A percentile compares a stretch with the other conserved stretches of the same genome.
phyloP scores from a whole-genome alignment of 92 coral and sea anemone species.

The Porites evermanni region DNA sequence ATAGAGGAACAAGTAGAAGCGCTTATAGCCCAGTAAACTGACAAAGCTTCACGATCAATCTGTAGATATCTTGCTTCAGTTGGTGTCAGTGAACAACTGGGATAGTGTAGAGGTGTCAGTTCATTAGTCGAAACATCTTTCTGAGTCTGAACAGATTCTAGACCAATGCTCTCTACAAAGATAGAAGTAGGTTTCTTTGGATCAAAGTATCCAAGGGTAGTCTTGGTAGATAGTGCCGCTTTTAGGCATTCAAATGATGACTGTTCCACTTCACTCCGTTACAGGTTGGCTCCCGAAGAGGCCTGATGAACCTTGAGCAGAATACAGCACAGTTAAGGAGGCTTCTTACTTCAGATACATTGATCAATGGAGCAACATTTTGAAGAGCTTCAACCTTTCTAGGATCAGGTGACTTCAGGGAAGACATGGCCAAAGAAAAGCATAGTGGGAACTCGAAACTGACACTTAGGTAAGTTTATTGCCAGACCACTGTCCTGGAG shows the following conservation, averaged over 20 bases:
- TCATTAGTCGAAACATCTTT: slow-evolving; percentile 40
- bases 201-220: slow-evolving; percentile 55
- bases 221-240: slow-evolving; percentile 46
- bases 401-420: slow-evolving; percentile 59
- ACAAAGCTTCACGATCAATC: slow-evolving; percentile 45
- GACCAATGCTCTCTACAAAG: slow-evolving; percentile 53
- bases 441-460: slow-evolving; percentile 59
- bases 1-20: slow-evolving; percentile 36
- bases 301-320: slow-evolving; percentile 58
- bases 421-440: slow-evolving; percentile 67
- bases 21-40: slow-evolving; percentile 26
- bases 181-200: slow-evolving; percentile 48
- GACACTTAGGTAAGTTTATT: slow-evolving; percentile 62
- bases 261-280: slow-evolving; percentile 31
- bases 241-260: slow-evolving; percentile 42
- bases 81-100: slow-evolving; percentile 52
- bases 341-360: slow-evolving; percentile 50
- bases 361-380: slow-evolving; percentile 57
- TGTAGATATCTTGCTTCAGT: slow-evolving; percentile 40
- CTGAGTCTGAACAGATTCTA: slow-evolving; percentile 67
- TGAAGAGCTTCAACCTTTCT: slow-evolving; percentile 59
- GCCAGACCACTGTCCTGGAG: slow-evolving; percentile 52
- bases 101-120: slow-evolving; percentile 63
- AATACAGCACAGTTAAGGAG: slow-evolving; percentile 63
- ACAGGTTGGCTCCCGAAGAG: slow-evolving; percentile 33